phyloP scores from a whole-genome alignment of 2,797 vertebrate genomes.

The Hippocampus kuda region DNA sequence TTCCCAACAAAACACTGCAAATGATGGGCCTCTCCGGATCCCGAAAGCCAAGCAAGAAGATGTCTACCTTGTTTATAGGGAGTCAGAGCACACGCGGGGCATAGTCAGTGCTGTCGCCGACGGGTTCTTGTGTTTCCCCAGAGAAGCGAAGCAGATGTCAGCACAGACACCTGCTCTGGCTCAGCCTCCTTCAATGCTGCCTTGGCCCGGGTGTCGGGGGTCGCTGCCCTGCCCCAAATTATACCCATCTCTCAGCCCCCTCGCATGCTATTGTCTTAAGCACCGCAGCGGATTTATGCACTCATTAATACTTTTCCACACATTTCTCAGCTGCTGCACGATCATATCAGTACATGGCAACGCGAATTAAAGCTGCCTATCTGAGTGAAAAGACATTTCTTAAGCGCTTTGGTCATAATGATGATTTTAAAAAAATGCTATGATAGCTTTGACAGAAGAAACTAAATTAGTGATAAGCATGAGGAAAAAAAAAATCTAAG shows the following conservation, averaged over 20 bases:
- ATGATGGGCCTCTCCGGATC: not conserved
- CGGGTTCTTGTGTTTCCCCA: constrained; percentile 57
- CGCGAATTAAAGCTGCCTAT: not conserved
- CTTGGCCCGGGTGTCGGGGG: constrained; percentile 39
- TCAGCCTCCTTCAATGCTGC: constrained; percentile 51
- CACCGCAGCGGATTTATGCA: constrained; percentile 32
- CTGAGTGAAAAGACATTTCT: constrained; percentile 8
- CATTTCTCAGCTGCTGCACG: constrained; percentile 18
- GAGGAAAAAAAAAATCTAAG: constrained; percentile 59
- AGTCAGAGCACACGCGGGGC: constrained; percentile 42
- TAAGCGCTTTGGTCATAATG: constrained; percentile 12
- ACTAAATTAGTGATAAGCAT: constrained; percentile 59
- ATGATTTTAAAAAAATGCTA: not conserved
- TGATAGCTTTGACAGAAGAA: constrained; percentile 51
- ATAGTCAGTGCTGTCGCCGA: constrained; percentile 49
- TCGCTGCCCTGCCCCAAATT: constrained; percentile 52
- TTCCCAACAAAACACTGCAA: not conserved
- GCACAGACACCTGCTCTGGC: constrained; percentile 62
- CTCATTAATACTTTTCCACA: constrained; percentile 39
- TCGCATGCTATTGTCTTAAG: constrained; percentile 57
- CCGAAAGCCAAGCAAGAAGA: constrained; percentile 26
- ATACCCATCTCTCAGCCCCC: constrained; percentile 47
- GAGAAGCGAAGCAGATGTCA: constrained; percentile 66
- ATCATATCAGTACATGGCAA: not conserved
- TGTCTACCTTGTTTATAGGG: constrained; percentile 56